Conservation (phyloP, 2,888 invertebrate genomes). For the Pristionchus japonicus region DNA sequence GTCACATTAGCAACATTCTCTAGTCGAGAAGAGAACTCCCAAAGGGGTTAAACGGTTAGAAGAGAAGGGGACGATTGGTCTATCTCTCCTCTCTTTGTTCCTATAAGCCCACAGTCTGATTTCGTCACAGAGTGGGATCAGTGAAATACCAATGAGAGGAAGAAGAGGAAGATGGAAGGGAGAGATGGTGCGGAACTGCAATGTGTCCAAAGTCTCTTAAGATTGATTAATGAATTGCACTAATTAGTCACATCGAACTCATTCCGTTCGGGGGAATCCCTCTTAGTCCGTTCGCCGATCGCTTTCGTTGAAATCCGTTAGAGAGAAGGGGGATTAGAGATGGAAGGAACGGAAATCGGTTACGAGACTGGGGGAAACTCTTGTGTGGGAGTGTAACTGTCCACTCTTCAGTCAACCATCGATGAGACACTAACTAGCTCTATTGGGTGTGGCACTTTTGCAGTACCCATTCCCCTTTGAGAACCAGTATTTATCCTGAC, state of each 20-base stretch:
- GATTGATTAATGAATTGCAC: not conserved
- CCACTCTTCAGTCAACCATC: not conserved
- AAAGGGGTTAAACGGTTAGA: not conserved
- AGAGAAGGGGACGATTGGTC: not conserved
- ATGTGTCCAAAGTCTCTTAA: not conserved
- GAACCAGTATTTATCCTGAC: conserved; percentile 1
- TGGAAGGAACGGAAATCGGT: not conserved
- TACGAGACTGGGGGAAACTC: not conserved
- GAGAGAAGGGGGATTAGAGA: not conserved
- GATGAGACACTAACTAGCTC: not conserved
- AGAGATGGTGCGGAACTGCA: conserved; percentile 8
- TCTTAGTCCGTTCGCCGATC: conserved; percentile 25
- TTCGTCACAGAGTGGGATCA: conserved; percentile 35
- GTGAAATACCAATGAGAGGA: not conserved
- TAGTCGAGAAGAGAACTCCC: not conserved
- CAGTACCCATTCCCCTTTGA: conserved; percentile 19
- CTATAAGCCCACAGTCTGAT: not conserved
- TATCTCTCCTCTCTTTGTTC: conserved; percentile 28
- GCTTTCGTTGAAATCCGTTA: conserved; percentile 2
- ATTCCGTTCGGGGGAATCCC: not conserved
- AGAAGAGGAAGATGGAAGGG: too few species aligned
- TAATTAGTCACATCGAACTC: conserved; percentile 13
- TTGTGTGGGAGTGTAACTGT: not conserved
- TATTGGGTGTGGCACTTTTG: conserved; percentile 5
- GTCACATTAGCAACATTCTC: not conserved